Evolutionary conservation across 2,888 invertebrate genomes (phyloP), one percentile per base, ranked within the genome.

Genomic region (Coelopa pilipes): DNA sequence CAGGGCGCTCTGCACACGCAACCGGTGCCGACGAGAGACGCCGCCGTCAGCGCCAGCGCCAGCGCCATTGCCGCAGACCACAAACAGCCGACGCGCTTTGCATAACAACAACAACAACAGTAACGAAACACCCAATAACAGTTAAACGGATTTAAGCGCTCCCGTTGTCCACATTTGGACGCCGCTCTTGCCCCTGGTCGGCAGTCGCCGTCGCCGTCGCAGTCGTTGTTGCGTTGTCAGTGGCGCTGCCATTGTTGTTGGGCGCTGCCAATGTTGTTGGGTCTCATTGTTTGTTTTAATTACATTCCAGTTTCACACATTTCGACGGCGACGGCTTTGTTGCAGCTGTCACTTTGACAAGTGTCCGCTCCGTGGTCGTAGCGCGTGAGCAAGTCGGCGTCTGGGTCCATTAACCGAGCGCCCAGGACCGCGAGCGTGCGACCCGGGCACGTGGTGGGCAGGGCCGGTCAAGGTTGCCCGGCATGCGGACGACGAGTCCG

Each of bases 141-240:
- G 34, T 34, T 34, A 34, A 34, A 34, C 34, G 34, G 34, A 34
- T 34, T 34, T 34, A 34, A 59, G 24, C 24, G 24, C 24, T 59
- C 24, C 21, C 57, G 21, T 21, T 59, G 57, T 13, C 62, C 17
- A 12, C 78, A 78, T 82, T 66, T 60, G 59, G 59, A 46, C 47
- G 63, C 59, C 63, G 34, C 34, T 34, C 34, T 34, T 34, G 34
- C 34, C 34, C 34, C 34, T 34, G 34, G 34, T 34, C 34, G 34
- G 34, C 34, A 34, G 7, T 34, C 34, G 34, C 4, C 4, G 34
- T 34, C 34, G 34, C 7, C 34, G 34, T 34, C 7, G 62, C 62
- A 45, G 55, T 45, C 13, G 47, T 53, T 45, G 46, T 34, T 69
- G 60, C 49, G 63, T 73, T 2, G 2, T 34, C 53, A n/a, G n/a